Percentiles rank a stretch among this genome's conserved stretches.
Evolutionary conservation across 2,797 vertebrate genomes (phyloP).

Genomic region (Limnodromus scolopaceus): DNA sequence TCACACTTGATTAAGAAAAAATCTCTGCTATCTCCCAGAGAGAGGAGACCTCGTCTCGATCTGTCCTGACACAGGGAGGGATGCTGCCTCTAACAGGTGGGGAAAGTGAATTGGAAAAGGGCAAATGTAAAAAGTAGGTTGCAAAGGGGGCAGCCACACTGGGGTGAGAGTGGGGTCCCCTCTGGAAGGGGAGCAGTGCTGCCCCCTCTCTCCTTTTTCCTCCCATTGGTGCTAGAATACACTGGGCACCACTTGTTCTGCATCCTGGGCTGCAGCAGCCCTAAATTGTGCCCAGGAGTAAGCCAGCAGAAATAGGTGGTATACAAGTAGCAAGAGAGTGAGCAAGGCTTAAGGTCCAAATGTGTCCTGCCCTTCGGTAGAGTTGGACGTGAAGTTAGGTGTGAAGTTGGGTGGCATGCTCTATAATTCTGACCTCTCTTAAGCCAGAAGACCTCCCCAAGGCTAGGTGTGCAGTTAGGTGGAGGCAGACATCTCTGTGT

Average conservation of each 20-base stretch:
- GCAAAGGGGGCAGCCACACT: not conserved
- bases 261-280: not conserved
- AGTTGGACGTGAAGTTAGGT: not conserved
- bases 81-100: not conserved
- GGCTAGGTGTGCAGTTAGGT: not conserved
- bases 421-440: not conserved
- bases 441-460: not conserved
- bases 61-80: not conserved
- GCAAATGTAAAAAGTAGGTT: not conserved
- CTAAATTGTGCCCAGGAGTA: not conserved
- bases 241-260: not conserved
- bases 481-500: not conserved
- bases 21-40: not conserved
- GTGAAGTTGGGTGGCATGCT: not conserved
- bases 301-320: not conserved
- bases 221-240: not conserved
- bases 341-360: not conserved
- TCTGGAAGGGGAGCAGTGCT: not conserved
- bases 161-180: fast-evolving
- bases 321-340: not conserved
- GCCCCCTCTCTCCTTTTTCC: not conserved
- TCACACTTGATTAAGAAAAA: not conserved
- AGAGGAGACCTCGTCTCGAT: not conserved
- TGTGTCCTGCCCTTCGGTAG: not conserved
- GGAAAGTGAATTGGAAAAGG: not conserved